These are phyloP conservation scores for Lutjanus erythropterus DNA, from an alignment of 2,113 vertebrate genomes.

Conservation along the genomic window DNA sequence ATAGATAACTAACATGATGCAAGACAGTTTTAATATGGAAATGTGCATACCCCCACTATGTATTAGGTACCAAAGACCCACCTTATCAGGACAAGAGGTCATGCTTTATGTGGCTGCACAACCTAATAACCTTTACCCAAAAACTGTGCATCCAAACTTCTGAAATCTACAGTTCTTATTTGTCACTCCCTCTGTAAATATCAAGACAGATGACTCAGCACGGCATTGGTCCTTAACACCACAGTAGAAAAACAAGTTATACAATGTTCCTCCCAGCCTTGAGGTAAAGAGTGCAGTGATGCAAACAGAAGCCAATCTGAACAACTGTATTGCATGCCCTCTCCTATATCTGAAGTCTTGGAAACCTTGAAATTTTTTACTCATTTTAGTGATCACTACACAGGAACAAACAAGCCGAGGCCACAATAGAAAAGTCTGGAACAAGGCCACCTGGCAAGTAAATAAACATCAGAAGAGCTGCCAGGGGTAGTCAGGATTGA, in stretches of 20 bases:
- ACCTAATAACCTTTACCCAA: neutral
- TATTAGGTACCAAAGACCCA: neutral
- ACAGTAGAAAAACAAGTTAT: slow-evolving; percentile 41
- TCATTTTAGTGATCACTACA: neutral
- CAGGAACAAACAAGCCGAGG: neutral
- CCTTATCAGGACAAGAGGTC: neutral
- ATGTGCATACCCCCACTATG: neutral
- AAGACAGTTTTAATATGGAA: neutral
- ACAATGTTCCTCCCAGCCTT: slow-evolving; percentile 31
- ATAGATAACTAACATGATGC: neutral
- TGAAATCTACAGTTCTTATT: slow-evolving; percentile 27
- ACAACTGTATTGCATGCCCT: neutral
- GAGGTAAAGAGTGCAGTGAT: slow-evolving; percentile 8
- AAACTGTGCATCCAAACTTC: neutral
- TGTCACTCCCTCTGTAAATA: slow-evolving; percentile 59
- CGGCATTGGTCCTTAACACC: slow-evolving; percentile 2
- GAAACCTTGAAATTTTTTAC: rapidly evolving
- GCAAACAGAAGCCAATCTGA: neutral
- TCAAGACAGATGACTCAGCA: slow-evolving; percentile 70
- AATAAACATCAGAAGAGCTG: neutral
- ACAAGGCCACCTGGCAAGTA: neutral
- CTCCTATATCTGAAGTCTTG: neutral
- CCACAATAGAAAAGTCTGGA: neutral
- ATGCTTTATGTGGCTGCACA: neutral
- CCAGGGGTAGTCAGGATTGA: neutral